Percentiles rank a stretch among this genome's conserved stretches.
phyloP scores from a whole-genome alignment of 2,113 vertebrate species.

The Ciconia maguari region DNA sequence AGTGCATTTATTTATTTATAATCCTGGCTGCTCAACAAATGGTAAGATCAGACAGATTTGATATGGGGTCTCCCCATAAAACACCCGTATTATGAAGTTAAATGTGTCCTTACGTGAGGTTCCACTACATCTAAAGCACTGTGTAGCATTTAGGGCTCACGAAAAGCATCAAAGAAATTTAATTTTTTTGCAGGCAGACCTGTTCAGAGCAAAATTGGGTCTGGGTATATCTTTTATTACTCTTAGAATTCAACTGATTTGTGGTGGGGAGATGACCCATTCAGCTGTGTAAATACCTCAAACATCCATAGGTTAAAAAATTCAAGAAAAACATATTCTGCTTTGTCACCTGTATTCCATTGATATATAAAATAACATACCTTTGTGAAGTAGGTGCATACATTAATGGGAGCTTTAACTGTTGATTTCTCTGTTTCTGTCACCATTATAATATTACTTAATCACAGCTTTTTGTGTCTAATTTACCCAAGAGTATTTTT shows the following conservation, averaged over 20 bases:
- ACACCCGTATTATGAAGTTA: background rate
- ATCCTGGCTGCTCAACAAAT: background rate
- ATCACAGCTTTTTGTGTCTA: conserved; percentile 50
- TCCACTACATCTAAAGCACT: background rate
- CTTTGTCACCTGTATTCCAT: background rate
- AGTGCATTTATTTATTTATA: background rate
- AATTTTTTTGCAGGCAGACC: background rate
- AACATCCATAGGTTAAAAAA: background rate
- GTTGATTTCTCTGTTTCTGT: conserved; percentile 51
- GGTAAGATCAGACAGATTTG: background rate
- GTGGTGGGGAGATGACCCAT: background rate
- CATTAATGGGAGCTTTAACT: conserved; percentile 17
- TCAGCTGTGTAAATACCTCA: background rate
- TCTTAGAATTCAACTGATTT: background rate
- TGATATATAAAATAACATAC: background rate
- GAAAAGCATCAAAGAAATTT: background rate
- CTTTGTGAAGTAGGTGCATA: conserved; percentile 21
- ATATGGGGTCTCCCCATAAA: background rate
- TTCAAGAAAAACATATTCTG: background rate
- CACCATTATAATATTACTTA: conserved; percentile 51
- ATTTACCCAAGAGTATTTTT: conserved; percentile 59
- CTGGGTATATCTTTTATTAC: background rate
- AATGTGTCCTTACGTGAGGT: background rate
- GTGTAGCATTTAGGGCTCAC: background rate
- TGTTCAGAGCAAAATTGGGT: background rate